Percentiles rank a stretch among this genome's conserved stretches.
Evolutionary conservation across 2,888 invertebrate genomes (phyloP).

Genomic region (Lamproptera curius): DNA sequence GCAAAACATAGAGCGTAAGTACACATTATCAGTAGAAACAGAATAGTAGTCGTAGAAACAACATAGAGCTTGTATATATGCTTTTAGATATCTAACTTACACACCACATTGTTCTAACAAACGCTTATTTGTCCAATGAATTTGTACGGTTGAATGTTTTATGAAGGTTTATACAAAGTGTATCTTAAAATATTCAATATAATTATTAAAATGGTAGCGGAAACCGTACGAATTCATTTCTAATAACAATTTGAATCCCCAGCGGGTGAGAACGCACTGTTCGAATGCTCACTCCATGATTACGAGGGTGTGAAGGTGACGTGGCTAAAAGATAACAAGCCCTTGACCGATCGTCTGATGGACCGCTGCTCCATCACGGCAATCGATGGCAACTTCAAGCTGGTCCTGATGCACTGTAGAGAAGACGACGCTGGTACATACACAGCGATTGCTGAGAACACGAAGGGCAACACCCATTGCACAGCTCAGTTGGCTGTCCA

Average conservation of each 20-base stretch:
- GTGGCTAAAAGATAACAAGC: slow-evolving; percentile 94
- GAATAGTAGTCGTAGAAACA: slow-evolving; percentile 49
- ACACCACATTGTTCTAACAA: slow-evolving; percentile 64
- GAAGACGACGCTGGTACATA: slow-evolving; percentile 93
- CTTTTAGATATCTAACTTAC: slow-evolving; percentile 68
- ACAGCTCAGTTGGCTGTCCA: slow-evolving; percentile 93
- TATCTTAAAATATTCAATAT: too few species aligned
- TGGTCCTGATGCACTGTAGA: slow-evolving; percentile 86
- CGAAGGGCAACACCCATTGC: slow-evolving; percentile 88
- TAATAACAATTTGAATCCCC: slow-evolving; percentile 56
- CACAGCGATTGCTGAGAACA: slow-evolving; percentile 91
- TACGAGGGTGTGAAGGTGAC: slow-evolving; percentile 81
- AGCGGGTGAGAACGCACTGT: slow-evolving; percentile 91
- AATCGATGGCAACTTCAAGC: slow-evolving; percentile 79
- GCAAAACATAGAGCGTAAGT: slow-evolving; percentile 89
- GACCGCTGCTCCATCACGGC: slow-evolving; percentile 83
- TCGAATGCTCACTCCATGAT: slow-evolving; percentile 85
- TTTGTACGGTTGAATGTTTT: slow-evolving; percentile 45
- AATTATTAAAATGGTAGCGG: slow-evolving; percentile 8
- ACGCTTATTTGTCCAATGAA: slow-evolving; percentile 49
- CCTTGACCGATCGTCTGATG: slow-evolving; percentile 85
- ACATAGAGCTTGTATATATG: slow-evolving; percentile 72
- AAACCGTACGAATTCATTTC: slow-evolving; percentile 51
- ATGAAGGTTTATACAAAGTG: too few species aligned
- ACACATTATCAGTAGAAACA: slow-evolving; percentile 27